Percentiles rank a stretch among this genome's conserved stretches.
These are phyloP conservation scores for Drosophila lacteicornis DNA, from an alignment of 1,140 invertebrate species.

Conservation along the genomic window DNA sequence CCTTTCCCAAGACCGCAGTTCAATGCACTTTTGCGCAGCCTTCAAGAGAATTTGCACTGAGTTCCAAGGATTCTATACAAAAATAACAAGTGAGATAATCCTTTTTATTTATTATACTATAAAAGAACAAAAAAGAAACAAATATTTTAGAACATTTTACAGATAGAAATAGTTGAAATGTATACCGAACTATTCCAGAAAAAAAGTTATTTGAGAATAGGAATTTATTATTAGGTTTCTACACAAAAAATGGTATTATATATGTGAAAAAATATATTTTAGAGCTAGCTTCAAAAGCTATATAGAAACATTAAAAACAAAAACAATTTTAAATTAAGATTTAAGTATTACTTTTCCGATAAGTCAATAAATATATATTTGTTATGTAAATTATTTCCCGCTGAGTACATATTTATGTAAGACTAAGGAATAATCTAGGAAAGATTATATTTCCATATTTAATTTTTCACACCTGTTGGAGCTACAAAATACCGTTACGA, in stretches of 20 bases:
- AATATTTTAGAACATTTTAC: neutral
- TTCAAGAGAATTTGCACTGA: neutral
- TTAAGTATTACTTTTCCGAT: no score
- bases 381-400: neutral
- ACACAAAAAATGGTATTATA: no score
- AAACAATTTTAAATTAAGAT: no score
- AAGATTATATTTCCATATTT: neutral
- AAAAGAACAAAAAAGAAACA: neutral
- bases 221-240: no score
- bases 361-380: no score
- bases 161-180: no score
- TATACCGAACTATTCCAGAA: no score
- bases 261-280: no score
- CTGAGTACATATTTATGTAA: neutral
- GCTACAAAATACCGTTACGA: neutral
- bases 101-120: neutral
- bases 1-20: conserved; percentile 60
- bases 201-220: no score
- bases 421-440: no score
- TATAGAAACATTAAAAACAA: neutral
- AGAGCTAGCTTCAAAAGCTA: no score
- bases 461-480: conserved; percentile 1
- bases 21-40: conserved; percentile 64
- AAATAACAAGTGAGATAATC: neutral
- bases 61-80: neutral